Evolutionary conservation across 1,140 invertebrate species (phyloP).

Genomic region (Bombus huntii): DNA sequence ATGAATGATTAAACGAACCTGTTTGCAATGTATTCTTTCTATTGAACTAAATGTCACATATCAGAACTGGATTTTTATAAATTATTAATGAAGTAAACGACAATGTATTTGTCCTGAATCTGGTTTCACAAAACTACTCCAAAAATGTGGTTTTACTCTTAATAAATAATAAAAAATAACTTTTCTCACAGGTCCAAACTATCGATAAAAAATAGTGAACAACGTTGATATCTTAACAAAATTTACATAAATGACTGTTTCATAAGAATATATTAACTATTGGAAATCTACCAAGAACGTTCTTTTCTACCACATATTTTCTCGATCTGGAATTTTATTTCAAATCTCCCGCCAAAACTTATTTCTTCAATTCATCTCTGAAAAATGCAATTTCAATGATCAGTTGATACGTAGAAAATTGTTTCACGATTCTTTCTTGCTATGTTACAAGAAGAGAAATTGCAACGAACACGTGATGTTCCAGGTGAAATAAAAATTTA

Average conservation of each 20-base stretch:
- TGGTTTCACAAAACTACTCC: no score
- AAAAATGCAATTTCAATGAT: background rate
- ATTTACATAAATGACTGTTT: background rate
- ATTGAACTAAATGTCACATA: no score
- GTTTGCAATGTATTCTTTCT: no score
- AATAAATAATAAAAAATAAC: no score
- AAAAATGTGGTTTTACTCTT: no score
- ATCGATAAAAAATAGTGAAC: background rate
- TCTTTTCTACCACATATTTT: background rate
- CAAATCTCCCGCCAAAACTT: background rate
- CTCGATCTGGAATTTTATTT: background rate
- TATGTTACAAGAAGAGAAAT: background rate
- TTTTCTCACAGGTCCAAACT: no score
- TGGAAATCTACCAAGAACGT: background rate
- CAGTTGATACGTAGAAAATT: background rate
- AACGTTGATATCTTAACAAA: background rate
- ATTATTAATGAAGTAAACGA: no score
- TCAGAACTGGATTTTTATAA: no score
- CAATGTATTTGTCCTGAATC: no score
- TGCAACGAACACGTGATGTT: background rate
- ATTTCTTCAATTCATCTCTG: rapidly evolving
- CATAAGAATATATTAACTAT: no score
- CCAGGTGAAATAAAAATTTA: background rate
- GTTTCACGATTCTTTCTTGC: background rate
- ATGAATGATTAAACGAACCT: no score